Conservation (phyloP, 53 echinoderm and acorn worm genomes). For the Holothuria scabra region DNA sequence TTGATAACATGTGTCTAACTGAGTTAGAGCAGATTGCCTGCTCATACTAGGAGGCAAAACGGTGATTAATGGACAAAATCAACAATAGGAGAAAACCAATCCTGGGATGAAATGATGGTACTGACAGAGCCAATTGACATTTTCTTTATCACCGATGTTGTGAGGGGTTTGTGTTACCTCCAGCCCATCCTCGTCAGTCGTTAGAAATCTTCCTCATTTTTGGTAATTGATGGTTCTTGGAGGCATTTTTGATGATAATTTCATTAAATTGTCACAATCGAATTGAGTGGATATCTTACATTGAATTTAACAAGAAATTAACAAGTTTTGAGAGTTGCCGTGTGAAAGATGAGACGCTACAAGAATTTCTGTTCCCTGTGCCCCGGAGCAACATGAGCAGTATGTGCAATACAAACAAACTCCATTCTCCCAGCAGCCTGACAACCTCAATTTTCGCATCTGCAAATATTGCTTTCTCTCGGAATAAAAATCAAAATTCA, state of each 20-base stretch:
- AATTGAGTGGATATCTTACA: slow-evolving; percentile 49
- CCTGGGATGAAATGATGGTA: neutral
- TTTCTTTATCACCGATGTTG: slow-evolving; percentile 32
- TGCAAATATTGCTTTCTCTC: slow-evolving; percentile 30
- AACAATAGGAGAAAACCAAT: slow-evolving; percentile 25
- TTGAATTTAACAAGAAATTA: slow-evolving; percentile 49
- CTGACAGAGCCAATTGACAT: slow-evolving; percentile 37
- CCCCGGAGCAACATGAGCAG: neutral
- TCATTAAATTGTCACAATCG: slow-evolving; percentile 47
- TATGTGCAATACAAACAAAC: slow-evolving; percentile 24
- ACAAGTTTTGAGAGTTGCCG: slow-evolving; percentile 41
- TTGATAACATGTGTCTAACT: slow-evolving; percentile 47
- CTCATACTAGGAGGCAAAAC: slow-evolving; percentile 13
- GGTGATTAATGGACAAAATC: slow-evolving; percentile 23
- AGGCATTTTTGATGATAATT: slow-evolving; percentile 42
- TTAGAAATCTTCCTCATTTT: slow-evolving; percentile 42
- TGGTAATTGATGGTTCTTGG: slow-evolving; percentile 35
- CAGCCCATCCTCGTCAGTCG: slow-evolving; percentile 34
- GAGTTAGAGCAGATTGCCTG: slow-evolving; percentile 22
- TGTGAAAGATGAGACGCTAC: slow-evolving; percentile 38
- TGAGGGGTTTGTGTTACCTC: slow-evolving; percentile 36
- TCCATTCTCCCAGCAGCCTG: slow-evolving; percentile 30
- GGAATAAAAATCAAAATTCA: slow-evolving; percentile 39
- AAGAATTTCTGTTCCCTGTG: slow-evolving; percentile 32
- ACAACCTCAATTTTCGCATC: slow-evolving; percentile 43